Percentiles rank a stretch among this genome's conserved stretches.
These are phyloP conservation scores for Peromyscus leucopus DNA, from an alignment of 2,113 vertebrate genomes.

Conservation along the genomic window DNA sequence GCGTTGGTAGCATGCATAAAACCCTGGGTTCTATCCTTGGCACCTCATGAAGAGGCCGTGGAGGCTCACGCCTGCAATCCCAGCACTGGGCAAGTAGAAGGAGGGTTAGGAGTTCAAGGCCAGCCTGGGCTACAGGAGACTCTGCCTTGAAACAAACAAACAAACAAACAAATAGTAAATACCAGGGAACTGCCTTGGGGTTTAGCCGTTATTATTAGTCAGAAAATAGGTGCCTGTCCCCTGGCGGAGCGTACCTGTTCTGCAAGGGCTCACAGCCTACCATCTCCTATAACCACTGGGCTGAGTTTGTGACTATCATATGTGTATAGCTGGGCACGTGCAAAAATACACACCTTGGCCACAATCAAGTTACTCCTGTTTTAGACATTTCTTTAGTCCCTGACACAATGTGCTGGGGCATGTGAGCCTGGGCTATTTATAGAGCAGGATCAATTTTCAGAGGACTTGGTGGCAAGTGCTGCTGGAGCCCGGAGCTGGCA, in stretches of 20 bases:
- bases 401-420: constrained; percentile 76
- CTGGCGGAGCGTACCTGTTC: not conserved
- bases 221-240: not conserved
- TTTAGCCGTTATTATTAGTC: not conserved
- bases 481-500: constrained; percentile 52
- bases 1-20: too few species aligned
- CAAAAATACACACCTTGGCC: constrained; percentile 71
- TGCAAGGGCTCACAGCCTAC: not conserved
- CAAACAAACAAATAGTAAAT: not conserved
- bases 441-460: constrained; percentile 80
- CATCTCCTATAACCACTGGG: constrained; percentile 7
- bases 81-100: not conserved
- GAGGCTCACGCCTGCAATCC: not conserved
- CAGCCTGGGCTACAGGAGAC: not conserved
- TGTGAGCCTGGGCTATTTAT: constrained; percentile 74
- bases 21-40: not conserved
- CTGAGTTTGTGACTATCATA: constrained; percentile 41
- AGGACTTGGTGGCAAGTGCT: constrained; percentile 66
- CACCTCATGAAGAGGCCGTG: not conserved
- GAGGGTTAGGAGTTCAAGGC: not conserved
- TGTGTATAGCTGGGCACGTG: constrained; percentile 55
- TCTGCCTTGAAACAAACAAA: not conserved
- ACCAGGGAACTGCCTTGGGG: constrained; percentile 5
- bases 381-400: constrained; percentile 72
- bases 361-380: constrained; percentile 62